phyloP scores from a whole-genome alignment of 2,113 vertebrate species.

The Hippoglossus stenolepis region DNA sequence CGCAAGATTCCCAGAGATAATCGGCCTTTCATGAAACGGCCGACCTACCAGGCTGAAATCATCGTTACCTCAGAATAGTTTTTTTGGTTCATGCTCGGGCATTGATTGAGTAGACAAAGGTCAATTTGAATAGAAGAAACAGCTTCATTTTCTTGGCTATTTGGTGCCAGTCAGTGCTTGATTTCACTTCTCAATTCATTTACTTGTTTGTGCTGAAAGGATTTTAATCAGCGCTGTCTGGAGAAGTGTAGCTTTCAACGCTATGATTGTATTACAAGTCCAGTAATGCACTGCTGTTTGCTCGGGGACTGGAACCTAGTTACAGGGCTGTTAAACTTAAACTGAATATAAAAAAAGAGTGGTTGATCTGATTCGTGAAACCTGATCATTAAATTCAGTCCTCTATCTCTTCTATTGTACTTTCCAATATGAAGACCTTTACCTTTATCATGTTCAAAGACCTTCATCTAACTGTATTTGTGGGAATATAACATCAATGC shows the following conservation, averaged over 20 bases:
- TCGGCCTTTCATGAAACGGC: constrained; percentile 52
- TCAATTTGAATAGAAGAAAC: constrained; percentile 40
- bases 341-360: neutral
- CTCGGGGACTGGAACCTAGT: neutral
- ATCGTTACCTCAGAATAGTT: constrained; percentile 39
- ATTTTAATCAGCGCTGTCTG: constrained; percentile 17
- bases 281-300: constrained; percentile 14
- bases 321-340: neutral
- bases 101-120: constrained; percentile 52
- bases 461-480: too few relatives aligned
- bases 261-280: constrained; percentile 11
- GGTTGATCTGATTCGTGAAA: neutral
- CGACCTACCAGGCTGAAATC: constrained; percentile 38
- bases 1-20: constrained; percentile 54
- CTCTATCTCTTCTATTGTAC: neutral
- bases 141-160: constrained; percentile 21
- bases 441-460: too few relatives aligned
- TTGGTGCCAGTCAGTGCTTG: constrained; percentile 51
- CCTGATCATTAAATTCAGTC: neutral
- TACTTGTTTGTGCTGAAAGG: constrained; percentile 22
- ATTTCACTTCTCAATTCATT: constrained; percentile 42
- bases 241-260: constrained; percentile 20
- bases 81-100: constrained; percentile 20
- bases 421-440: neutral
- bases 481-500: too few relatives aligned